Evolutionary conservation across 2,113 vertebrate genomes (phyloP).

Genomic region (Chiloscyllium plagiosum): DNA sequence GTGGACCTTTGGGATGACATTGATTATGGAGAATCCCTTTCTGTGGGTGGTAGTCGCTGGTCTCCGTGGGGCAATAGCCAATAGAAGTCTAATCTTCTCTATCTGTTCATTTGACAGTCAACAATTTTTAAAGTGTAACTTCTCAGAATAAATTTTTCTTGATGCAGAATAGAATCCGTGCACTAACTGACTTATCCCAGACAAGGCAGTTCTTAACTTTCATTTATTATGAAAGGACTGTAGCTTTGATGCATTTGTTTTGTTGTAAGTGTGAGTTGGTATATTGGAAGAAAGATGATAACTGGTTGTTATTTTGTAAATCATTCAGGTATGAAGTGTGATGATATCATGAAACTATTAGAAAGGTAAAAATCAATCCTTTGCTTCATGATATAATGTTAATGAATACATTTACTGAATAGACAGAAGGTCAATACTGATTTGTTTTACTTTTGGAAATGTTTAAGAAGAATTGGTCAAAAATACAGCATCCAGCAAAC

Average conservation of each 20-base stretch:
- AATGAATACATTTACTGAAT: not conserved
- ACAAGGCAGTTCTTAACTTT: not conserved
- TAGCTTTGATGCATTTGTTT: too few species aligned
- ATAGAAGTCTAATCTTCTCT: not conserved
- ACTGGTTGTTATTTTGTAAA: not conserved
- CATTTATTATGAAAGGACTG: not conserved
- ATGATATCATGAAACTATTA: not conserved
- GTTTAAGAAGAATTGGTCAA: not conserved
- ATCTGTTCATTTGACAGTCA: not conserved
- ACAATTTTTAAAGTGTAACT: not conserved
- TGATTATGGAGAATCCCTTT: not conserved
- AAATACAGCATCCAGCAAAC: not conserved
- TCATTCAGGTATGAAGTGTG: not conserved
- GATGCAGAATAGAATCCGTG: not conserved
- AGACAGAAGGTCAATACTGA: not conserved
- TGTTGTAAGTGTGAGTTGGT: too few species aligned
- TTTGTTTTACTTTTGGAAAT: not conserved
- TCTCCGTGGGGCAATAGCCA: not conserved
- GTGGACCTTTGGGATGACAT: not conserved
- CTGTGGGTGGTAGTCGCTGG: not conserved
- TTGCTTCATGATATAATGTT: not conserved
- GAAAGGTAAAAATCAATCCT: not conserved
- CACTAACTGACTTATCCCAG: not conserved
- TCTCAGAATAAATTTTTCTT: not conserved
- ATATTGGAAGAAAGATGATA: not conserved